Evolutionary conservation across 1,140 invertebrate genomes (phyloP).

Genomic region (Pogonomyrmex californicus): DNA sequence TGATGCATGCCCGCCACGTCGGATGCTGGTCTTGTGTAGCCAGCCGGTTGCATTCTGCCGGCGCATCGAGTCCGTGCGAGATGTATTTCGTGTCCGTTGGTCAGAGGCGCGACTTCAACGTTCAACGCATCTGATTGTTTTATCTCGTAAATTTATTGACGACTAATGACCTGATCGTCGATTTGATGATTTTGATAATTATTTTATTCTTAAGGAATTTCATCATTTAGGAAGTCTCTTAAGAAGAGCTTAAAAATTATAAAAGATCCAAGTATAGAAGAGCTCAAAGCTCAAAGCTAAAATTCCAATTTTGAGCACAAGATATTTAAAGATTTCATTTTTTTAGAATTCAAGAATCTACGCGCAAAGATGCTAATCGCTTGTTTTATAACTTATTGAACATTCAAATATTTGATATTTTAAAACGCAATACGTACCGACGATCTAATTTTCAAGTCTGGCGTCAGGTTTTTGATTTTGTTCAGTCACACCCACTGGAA

Average conservation of each 20-base stretch:
- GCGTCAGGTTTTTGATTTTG: neutral
- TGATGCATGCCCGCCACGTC: conserved; percentile 56
- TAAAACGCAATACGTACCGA: neutral
- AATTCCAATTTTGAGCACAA: neutral
- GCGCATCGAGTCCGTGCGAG: neutral
- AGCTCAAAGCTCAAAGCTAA: neutral
- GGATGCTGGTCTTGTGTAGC: conserved; percentile 31
- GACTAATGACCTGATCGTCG: neutral
- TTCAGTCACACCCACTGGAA: neutral
- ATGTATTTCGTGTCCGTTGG: conserved; percentile 26
- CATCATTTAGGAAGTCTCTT: neutral
- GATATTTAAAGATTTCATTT: neutral
- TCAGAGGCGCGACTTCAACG: neutral
- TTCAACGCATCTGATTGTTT: neutral
- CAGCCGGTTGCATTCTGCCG: neutral
- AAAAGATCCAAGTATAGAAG: neutral
- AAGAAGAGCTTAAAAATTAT: neutral
- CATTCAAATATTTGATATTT: neutral
- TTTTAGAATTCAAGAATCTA: neutral
- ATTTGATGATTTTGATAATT: neutral
- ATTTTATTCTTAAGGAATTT: neutral
- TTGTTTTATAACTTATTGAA: neutral
- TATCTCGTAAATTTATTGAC: neutral
- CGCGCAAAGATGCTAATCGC: too few species aligned
- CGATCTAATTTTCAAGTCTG: neutral